Conservation (phyloP, 2,113 vertebrate genomes). For the Forbesichthys agassizii region DNA sequence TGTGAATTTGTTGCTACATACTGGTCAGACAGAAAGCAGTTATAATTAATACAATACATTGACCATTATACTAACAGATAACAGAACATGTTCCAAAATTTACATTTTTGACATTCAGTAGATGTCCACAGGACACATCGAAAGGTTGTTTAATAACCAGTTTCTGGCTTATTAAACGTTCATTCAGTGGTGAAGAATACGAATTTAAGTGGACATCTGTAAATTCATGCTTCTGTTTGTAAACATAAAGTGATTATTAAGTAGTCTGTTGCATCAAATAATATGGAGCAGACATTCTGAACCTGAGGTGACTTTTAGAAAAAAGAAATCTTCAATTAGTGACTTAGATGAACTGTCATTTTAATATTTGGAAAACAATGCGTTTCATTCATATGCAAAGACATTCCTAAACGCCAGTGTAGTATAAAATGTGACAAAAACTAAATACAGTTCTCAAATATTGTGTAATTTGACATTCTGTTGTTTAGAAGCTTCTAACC, state of each 20-base stretch:
- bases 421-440: conserved; percentile 46
- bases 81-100: not conserved
- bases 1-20: conserved; percentile 65
- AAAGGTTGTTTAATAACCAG: conserved; percentile 73
- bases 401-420: conserved; percentile 57
- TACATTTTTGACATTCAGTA: conserved; percentile 67
- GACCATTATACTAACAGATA: conserved; percentile 1
- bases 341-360: conserved; percentile 22
- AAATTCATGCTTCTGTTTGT: conserved; percentile 38
- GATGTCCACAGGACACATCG: conserved; percentile 82
- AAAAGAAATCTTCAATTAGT: conserved; percentile 28
- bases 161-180: conserved; percentile 69
- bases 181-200: conserved; percentile 32
- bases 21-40: conserved; percentile 48
- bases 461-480: conserved; percentile 55
- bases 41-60: conserved; percentile 38
- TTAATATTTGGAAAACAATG: conserved; percentile 56
- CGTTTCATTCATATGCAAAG: conserved; percentile 41
- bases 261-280: conserved; percentile 51
- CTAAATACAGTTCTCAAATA: conserved; percentile 48
- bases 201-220: conserved; percentile 23
- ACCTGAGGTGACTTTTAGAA: conserved; percentile 49
- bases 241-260: conserved; percentile 45
- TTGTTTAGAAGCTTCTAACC: conserved; percentile 50
- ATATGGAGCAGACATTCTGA: conserved; percentile 44